These are phyloP conservation scores for Chaenogobius annularis DNA, from an alignment of 2,113 vertebrate genomes.

Conservation along the genomic window DNA sequence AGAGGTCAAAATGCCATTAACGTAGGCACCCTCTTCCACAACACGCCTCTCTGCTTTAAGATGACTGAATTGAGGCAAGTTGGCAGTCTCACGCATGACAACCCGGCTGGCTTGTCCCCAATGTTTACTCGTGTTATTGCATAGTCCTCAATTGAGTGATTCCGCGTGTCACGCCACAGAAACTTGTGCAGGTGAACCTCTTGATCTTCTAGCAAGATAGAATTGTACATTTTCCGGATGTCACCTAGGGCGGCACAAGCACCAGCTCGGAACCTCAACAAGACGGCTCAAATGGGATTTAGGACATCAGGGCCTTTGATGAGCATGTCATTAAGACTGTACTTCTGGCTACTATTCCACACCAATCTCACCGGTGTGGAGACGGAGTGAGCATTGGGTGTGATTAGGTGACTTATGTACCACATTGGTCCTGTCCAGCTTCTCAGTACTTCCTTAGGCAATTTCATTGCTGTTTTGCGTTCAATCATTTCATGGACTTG, in stretches of 20 bases:
- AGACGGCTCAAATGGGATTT: slow-evolving; percentile 25
- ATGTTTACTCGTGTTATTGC: slow-evolving; percentile 30
- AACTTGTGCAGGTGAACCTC: background rate
- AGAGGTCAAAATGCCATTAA: too few species aligned
- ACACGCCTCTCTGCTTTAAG: slow-evolving; percentile 13
- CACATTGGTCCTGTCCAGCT: slow-evolving; percentile 9
- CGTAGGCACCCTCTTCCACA: too few species aligned
- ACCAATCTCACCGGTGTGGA: slow-evolving; percentile 19
- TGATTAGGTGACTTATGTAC: too few species aligned
- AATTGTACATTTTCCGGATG: background rate
- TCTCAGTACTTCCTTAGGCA: background rate
- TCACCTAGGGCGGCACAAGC: slow-evolving; percentile 2
- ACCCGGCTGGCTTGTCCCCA: slow-evolving; percentile 31
- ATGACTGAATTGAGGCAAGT: background rate
- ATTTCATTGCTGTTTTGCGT: background rate
- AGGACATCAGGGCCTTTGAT: slow-evolving; percentile 36
- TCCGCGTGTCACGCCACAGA: slow-evolving; percentile 12
- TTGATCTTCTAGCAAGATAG: background rate
- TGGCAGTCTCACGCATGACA: slow-evolving; percentile 15
- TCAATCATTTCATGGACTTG: slow-evolving; percentile 35
- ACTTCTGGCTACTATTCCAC: slow-evolving; percentile 38
- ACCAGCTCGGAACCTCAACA: slow-evolving; percentile 20
- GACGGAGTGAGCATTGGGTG: too few species aligned
- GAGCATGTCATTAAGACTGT: slow-evolving; percentile 34
- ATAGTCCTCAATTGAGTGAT: slow-evolving; percentile 15